Percentiles rank a stretch among this genome's conserved stretches.
Conservation (phyloP, 2,888 invertebrate species). For the Epinotia bilunana region DNA sequence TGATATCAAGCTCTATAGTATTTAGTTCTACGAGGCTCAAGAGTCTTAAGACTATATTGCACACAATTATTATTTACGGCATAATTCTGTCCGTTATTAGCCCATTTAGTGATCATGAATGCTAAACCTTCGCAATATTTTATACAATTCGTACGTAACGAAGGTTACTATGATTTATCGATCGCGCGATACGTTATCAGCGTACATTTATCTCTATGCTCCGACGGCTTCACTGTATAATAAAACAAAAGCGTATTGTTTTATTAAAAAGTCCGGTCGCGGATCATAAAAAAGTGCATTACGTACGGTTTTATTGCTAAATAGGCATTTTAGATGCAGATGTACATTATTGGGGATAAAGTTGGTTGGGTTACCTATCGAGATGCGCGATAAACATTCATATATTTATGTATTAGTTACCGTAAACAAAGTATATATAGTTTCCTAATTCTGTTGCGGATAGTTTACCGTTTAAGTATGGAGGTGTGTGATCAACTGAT, state of each 20-base stretch:
- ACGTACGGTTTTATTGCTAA: conserved; percentile 24
- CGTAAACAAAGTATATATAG: no score
- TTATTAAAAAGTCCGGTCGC: conserved; percentile 38
- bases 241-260: conserved; percentile 47
- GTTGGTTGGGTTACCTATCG: not conserved
- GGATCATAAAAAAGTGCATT: conserved; percentile 33
- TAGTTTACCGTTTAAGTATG: no score
- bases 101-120: conserved; percentile 42
- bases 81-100: conserved; percentile 9
- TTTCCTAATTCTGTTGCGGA: no score
- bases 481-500: no score
- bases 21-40: no score
- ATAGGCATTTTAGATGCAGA: conserved; percentile 14
- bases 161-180: conserved; percentile 73
- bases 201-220: conserved; percentile 67
- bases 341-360: conserved; percentile 2
- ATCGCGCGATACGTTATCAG: conserved; percentile 77
- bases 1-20: no score
- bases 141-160: conserved; percentile 50
- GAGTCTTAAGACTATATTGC: no score
- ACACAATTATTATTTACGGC: not conserved
- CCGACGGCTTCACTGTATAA: conserved; percentile 52
- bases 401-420: not conserved
- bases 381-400: not conserved
- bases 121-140: conserved; percentile 46